Base-by-base conservation (phyloP, 2,113 vertebrate species). In the Hiodon tergisus region DNA sequence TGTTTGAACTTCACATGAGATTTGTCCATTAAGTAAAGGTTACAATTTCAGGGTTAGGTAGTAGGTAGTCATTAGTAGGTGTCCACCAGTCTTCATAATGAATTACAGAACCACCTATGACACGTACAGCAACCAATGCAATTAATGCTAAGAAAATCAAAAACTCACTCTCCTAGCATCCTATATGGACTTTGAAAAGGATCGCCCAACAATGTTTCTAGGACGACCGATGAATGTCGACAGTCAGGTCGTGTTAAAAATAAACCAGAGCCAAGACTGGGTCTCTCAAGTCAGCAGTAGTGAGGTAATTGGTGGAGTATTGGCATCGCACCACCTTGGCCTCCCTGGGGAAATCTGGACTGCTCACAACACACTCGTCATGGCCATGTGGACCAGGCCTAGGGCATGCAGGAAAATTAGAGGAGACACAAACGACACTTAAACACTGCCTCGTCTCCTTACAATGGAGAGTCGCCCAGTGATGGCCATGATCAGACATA, bases 301-400 rank as follows among this genome's bases (percentile, higher is more conserved):
- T 80, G 79, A 79, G 82, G 83, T 85, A 82, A 87, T 85, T 82
- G 81, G 76, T 31, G 78, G 73, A 88, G 83, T 80, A 80, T 86
- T 82, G 85, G 80, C 81, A 78, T 67, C 78, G 83, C 78, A 63
- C 79, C 79, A 71, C 72, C 54, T 47, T 58, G 69, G 16, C 69
- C 31, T 83, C 87, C 73, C 81, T 0, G 3, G 86, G 89, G 89
- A 91, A 91, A 91, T 91, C 87, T 88, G 74, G 51, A 50, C 76
- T 77, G 77, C 84, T 88, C 80, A 76, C 81, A 79, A 79, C 83
- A 78, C 31, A 77, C 83, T 78, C 81, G 31, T 31, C 82, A 76
- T 74, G 71, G 75, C 74, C 66, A 66, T 31, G 31, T 31, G 31
- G 31, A 31, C 31, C 31, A 31, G 31, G 31, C 31, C 31, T 16